Evolutionary conservation across 2,888 invertebrate genomes (phyloP), one percentile per base, ranked within the genome.

Genomic region (Acrocyrtus sp.): DNA sequence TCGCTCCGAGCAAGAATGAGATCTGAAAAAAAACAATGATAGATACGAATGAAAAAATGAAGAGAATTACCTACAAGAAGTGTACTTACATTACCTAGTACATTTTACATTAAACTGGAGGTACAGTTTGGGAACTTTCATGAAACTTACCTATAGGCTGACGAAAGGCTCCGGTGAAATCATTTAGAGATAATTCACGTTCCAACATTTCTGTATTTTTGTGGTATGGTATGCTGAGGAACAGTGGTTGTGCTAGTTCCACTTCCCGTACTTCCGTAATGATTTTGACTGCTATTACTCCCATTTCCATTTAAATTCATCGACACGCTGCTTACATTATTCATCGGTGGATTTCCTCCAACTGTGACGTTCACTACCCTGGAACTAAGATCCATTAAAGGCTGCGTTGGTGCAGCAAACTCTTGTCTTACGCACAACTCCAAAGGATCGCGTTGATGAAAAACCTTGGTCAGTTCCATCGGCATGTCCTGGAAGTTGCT

Each of bases 401-500:
- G 75, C 73, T 72, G 54, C 24, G 51, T 34, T 54, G 61, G 60
- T 50, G 57, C 50, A n/a, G n/a, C n/a, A 66, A 75, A 74, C 45
- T 75, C 65, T 65, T 77, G 73, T 6, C 79, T 50, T 1, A 80
- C 80, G 61, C 80, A 80, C 3, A 80, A 58, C 34, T 80, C 78
- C 26, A 80, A 56, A 8, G 80, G 80, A 70, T 80, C 77, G 26
- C 80, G 24, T 58, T 76, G 77, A 62, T n/a, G n/a, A 76, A 80
- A 50, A 10, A 79, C 80, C 72, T 79, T 79, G 1, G 80, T 80
- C 12, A 80, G 51, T 34, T 80, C 80, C 79, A 80, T 79, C 1
- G 80, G 80, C 78, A 80, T 78, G n/a, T 80, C 80, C 51, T 80
- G 80, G 47, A 78, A 78, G 10, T 62, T 72, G 47, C 56, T 75